Conservation (phyloP, 2,888 invertebrate species). For the Drosophila sordidula region DNA sequence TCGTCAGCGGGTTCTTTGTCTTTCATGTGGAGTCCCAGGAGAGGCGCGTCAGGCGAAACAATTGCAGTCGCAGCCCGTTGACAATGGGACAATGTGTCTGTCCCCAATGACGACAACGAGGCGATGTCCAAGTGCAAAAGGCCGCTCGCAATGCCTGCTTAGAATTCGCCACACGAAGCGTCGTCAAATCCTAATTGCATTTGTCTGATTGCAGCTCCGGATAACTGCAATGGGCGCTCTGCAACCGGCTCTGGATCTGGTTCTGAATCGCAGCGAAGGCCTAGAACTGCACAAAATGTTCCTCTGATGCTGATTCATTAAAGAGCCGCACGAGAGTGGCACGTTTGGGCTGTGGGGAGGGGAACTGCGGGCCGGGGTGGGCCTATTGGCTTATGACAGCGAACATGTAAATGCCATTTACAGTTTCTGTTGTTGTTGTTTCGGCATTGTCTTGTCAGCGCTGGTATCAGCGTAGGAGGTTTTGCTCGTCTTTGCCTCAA, state of each 20-base stretch:
- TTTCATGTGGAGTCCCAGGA: conserved; percentile 69
- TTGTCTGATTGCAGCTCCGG: conserved; percentile 70
- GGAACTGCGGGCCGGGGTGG: neutral
- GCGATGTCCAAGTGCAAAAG: conserved; percentile 29
- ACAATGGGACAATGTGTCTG: conserved; percentile 48
- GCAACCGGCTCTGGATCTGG: conserved; percentile 3
- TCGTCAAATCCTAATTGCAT: conserved; percentile 78
- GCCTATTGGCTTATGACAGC: conserved; percentile 71
- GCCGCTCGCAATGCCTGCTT: conserved; percentile 55
- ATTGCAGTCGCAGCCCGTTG: conserved; percentile 32
- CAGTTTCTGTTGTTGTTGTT: conserved; percentile 59
- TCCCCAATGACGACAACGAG: conserved; percentile 41
- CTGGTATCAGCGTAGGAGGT: conserved; percentile 47
- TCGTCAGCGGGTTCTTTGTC: conserved; percentile 59
- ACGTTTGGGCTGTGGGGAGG: neutral
- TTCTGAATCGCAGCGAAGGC: conserved; percentile 11
- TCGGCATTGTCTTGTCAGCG: conserved; percentile 69
- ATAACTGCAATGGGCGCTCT: conserved; percentile 37
- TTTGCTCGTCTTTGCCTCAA: conserved; percentile 67
- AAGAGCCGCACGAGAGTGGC: conserved; percentile 31
- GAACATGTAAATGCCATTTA: conserved; percentile 79
- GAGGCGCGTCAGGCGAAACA: conserved; percentile 41
- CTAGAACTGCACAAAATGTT: conserved; percentile 13
- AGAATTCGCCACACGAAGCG: conserved; percentile 68
- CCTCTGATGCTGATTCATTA: conserved; percentile 62